Evolutionary conservation across 92 coral and sea anemone species (phyloP).

Genomic region (Blastomussa wellsi): DNA sequence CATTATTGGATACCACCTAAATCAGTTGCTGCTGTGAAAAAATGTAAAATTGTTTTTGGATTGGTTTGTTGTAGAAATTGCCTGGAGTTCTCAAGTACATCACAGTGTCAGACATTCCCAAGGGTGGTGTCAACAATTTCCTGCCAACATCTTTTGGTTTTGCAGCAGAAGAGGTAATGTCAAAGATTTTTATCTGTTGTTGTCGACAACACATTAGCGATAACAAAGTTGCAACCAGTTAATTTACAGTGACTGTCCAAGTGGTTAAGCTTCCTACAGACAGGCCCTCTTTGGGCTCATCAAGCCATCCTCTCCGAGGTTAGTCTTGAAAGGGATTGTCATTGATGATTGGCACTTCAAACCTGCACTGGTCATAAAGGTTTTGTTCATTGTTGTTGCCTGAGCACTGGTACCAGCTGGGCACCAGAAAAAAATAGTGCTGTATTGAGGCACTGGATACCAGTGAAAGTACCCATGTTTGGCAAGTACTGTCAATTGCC

Average conservation of each 20-base stretch:
- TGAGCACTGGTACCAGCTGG: too few relatives aligned
- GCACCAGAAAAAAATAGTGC: too few relatives aligned
- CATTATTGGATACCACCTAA: too few relatives aligned
- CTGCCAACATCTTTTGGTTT: slow-evolving; percentile 16
- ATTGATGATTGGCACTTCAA: background rate
- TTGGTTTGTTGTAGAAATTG: slow-evolving; percentile 55
- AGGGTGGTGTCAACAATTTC: slow-evolving; percentile 79
- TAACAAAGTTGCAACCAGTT: too few relatives aligned
- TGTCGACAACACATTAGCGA: background rate
- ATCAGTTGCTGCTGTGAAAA: background rate
- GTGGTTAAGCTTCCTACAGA: too few relatives aligned
- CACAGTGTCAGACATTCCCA: slow-evolving; percentile 72
- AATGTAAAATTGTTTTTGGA: background rate
- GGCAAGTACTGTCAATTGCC: too few relatives aligned
- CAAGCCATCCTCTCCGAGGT: too few relatives aligned
- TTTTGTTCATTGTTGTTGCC: too few relatives aligned
- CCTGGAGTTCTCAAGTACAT: slow-evolving; percentile 83
- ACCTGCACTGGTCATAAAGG: too few relatives aligned
- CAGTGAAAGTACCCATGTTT: too few relatives aligned
- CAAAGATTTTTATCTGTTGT: background rate
- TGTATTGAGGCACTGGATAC: too few relatives aligned
- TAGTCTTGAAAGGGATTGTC: background rate
- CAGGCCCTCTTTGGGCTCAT: too few relatives aligned
- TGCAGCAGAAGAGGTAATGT: slow-evolving; percentile 41
- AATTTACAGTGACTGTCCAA: background rate